Evolutionary conservation across 2,113 vertebrate genomes (phyloP).

Genomic region (Tenrec ecaudatus): DNA sequence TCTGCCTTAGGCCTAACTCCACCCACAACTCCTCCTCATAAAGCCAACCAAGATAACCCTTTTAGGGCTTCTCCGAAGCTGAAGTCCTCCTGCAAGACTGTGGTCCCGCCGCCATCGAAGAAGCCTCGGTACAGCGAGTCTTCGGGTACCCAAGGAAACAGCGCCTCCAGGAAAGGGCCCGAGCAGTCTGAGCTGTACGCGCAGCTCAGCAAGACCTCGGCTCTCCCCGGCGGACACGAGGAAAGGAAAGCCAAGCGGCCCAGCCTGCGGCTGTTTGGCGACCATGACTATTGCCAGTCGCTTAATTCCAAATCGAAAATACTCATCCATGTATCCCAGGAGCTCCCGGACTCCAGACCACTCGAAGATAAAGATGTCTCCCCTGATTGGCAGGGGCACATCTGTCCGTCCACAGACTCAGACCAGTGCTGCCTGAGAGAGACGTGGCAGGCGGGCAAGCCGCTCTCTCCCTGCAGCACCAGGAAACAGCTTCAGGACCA

Average conservation of each 20-base stretch:
- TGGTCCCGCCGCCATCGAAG: slow-evolving; percentile 93
- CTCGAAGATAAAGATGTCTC: slow-evolving; percentile 93
- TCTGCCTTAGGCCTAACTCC: slow-evolving; percentile 95
- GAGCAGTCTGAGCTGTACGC: slow-evolving; percentile 97
- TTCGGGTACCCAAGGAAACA: slow-evolving; percentile 90
- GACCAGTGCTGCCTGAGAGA: slow-evolving; percentile 88
- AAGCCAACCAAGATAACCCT: slow-evolving; percentile 99
- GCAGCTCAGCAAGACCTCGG: slow-evolving; percentile 95
- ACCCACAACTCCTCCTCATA: slow-evolving; percentile 99
- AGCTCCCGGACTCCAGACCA: slow-evolving; percentile 92
- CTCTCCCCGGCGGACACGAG: slow-evolving; percentile 90
- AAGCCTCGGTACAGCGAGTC: slow-evolving; percentile 93
- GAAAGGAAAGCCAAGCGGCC: slow-evolving; percentile 92
- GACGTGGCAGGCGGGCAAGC: slow-evolving; percentile 86
- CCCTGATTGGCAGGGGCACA: slow-evolving; percentile 89
- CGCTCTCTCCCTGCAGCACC: slow-evolving; percentile 87
- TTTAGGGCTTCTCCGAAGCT: slow-evolving; percentile 97
- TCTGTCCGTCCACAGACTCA: slow-evolving; percentile 87
- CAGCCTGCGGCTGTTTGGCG: slow-evolving; percentile 93
- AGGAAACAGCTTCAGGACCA: slow-evolving; percentile 96
- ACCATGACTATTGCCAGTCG: slow-evolving; percentile 99
- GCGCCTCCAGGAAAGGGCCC: slow-evolving; percentile 91
- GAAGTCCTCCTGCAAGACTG: slow-evolving; percentile 97
- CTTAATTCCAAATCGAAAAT: slow-evolving; percentile 92
- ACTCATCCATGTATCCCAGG: slow-evolving; percentile 90